Evolutionary conservation across 1,140 invertebrate genomes (phyloP).

Genomic region (Sarcophaga peregrina): DNA sequence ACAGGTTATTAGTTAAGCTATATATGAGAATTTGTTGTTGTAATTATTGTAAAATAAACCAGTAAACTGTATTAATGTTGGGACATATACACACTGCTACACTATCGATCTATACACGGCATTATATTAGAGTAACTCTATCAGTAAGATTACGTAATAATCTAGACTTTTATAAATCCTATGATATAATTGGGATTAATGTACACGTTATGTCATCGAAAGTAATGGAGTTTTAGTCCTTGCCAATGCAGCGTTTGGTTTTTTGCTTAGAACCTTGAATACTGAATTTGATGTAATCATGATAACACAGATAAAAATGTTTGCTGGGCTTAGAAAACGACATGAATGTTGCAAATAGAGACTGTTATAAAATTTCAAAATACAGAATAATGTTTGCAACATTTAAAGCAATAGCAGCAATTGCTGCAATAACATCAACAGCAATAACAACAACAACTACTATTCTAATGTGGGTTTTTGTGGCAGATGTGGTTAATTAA

Average conservation of each 20-base stretch:
- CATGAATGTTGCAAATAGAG: background rate
- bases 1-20: slow-evolving; percentile 32
- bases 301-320: background rate
- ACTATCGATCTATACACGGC: no score
- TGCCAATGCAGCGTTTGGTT: background rate
- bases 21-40: background rate
- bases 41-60: background rate
- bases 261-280: no score
- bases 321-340: background rate
- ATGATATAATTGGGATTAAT: background rate
- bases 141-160: no score
- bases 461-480: slow-evolving; percentile 29
- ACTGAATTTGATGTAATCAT: background rate
- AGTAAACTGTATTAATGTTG: no score
- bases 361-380: slow-evolving; percentile 10
- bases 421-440: background rate
- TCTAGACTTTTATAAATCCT: no score
- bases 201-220: background rate
- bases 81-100: no score
- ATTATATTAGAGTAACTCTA: no score
- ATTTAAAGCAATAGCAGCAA: slow-evolving; percentile 2
- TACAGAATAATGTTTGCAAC: background rate
- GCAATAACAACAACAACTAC: background rate
- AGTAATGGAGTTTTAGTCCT: background rate
- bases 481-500: slow-evolving; percentile 30